These are phyloP conservation scores for Chrysina gloriosa DNA, from an alignment of 2,888 invertebrate species.

Conservation along the genomic window DNA sequence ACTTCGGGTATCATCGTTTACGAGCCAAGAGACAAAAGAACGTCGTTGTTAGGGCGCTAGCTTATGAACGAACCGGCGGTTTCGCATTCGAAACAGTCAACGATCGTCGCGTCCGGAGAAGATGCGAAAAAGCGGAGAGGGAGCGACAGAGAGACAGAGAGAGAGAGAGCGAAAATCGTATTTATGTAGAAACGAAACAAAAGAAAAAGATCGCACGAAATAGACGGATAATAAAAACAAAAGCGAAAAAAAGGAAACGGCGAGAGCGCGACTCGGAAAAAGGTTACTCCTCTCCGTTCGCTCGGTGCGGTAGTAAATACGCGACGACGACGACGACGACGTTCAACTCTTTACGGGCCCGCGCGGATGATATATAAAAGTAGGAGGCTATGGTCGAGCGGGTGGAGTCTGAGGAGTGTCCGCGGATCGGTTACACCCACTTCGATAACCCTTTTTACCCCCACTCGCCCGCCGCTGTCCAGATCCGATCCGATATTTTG, in stretches of 20 bases:
- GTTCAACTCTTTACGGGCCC: slow-evolving; percentile 12
- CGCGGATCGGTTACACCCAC: slow-evolving; percentile 62
- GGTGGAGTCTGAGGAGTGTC: slow-evolving; percentile 61
- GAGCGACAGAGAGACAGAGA: neutral
- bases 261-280: neutral
- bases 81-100: no score
- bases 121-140: slow-evolving; percentile 35
- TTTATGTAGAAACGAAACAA: no score
- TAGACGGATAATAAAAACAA: neutral
- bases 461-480: slow-evolving; percentile 51
- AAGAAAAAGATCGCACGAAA: neutral
- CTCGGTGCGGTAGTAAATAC: no score
- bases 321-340: neutral
- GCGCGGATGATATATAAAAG: slow-evolving; percentile 51
- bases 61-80: no score
- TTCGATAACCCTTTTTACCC: slow-evolving; percentile 56
- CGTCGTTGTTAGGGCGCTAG: neutral
- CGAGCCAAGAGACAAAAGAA: slow-evolving; percentile 22
- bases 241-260: neutral
- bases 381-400: slow-evolving; percentile 55
- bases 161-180: no score
- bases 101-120: neutral
- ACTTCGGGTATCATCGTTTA: no score
- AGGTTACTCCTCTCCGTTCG: slow-evolving; percentile 13
- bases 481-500: slow-evolving; percentile 57